Percentiles rank a stretch among this genome's conserved stretches.
phyloP scores from a whole-genome alignment of 2,888 invertebrate species.

The Amblyjoppa proteus region DNA sequence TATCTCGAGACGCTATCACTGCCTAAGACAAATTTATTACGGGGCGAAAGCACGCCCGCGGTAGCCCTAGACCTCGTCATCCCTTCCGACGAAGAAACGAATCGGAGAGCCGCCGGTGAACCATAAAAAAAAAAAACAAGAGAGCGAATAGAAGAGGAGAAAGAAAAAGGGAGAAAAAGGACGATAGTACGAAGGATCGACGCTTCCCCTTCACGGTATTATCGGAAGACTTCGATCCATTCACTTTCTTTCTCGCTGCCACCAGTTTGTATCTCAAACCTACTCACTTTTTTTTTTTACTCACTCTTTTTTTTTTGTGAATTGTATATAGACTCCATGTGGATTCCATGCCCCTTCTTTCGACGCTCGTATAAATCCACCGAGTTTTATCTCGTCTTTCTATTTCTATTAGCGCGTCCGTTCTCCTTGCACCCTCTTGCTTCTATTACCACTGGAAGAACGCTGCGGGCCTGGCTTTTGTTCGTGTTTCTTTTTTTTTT shows the following conservation, averaged over 20 bases:
- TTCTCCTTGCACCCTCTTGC: constrained; percentile 19
- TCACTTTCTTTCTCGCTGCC: constrained; percentile 31
- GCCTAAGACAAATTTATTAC: constrained; percentile 79
- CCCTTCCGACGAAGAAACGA: constrained; percentile 43
- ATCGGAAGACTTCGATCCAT: constrained; percentile 46
- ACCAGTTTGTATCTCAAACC: constrained; percentile 43
- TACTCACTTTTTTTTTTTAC: constrained; percentile 22
- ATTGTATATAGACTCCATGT: constrained; percentile 23
- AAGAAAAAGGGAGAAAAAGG: not conserved
- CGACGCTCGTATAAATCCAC: constrained; percentile 58
- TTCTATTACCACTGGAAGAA: constrained; percentile 30
- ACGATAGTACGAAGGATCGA: constrained; percentile 29
- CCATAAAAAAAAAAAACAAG: constrained; percentile 10
- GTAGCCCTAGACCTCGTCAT: constrained; percentile 48
- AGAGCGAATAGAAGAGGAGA: constrained; percentile 13
- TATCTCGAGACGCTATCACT: constrained; percentile 74
- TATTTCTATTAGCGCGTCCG: constrained; percentile 60
- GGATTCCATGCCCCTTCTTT: constrained; percentile 46
- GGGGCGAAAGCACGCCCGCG: constrained; percentile 48
- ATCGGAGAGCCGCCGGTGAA: constrained; percentile 22
- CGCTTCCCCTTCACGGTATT: constrained; percentile 26
- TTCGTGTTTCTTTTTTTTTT: constrained; percentile 23
- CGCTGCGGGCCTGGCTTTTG: constrained; percentile 1
- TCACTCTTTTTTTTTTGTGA: constrained; percentile 3
- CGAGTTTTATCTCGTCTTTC: constrained; percentile 60